Evolutionary conservation across 1,140 invertebrate species (phyloP).

Genomic region (Zelostemma sp.): DNA sequence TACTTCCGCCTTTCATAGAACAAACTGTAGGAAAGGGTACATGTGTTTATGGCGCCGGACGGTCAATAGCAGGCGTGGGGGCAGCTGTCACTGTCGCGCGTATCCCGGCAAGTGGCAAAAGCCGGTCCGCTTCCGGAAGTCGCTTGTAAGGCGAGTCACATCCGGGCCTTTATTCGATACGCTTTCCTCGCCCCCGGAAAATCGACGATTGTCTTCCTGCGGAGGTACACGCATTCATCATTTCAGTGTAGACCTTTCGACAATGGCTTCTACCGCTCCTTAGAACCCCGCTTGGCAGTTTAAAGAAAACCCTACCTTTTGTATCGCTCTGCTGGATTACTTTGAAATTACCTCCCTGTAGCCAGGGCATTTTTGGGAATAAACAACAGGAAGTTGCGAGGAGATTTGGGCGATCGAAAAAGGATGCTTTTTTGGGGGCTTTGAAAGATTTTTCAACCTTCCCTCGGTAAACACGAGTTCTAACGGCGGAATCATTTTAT

Average conservation of each 20-base stretch:
- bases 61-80: background rate
- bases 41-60: background rate
- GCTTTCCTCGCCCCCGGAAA: slow-evolving; percentile 13
- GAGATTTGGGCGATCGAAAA: too few relatives aligned
- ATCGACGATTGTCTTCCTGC: slow-evolving; percentile 37
- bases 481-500: too few relatives aligned
- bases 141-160: background rate
- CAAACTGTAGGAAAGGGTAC: background rate
- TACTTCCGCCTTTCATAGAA: background rate
- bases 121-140: background rate
- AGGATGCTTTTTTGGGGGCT: too few relatives aligned
- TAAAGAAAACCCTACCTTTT: too few relatives aligned
- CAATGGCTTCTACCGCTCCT: background rate
- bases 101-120: background rate
- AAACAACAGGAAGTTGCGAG: too few relatives aligned
- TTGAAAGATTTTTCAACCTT: too few relatives aligned
- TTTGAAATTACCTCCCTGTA: too few relatives aligned
- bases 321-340: too few relatives aligned
- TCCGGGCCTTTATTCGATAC: background rate
- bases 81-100: background rate
- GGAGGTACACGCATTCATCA: background rate
- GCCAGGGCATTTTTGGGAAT: too few relatives aligned
- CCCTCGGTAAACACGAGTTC: too few relatives aligned
- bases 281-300: too few relatives aligned
- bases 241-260: background rate